Conservation (phyloP, 2,113 vertebrate species). For the Galeopterus variegatus region DNA sequence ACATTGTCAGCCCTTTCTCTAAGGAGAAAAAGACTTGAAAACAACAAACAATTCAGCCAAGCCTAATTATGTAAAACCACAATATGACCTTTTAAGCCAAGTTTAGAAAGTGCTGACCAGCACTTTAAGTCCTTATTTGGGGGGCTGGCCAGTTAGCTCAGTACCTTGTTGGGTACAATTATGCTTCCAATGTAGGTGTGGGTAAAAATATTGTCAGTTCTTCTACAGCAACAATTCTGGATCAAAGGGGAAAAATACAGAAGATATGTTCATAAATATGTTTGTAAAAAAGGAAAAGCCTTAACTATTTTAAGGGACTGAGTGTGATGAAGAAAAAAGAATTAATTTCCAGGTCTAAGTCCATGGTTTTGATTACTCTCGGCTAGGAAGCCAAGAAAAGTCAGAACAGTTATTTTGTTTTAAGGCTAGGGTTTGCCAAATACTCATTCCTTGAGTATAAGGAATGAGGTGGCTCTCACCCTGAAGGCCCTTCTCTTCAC, state of each 20-base stretch:
- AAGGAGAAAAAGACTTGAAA: slow-evolving; percentile 44
- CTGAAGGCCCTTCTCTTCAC: background rate
- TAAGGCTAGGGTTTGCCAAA: background rate
- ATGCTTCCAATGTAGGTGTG: slow-evolving; percentile 3
- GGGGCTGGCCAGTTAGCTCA: too few relatives aligned
- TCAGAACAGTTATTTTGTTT: background rate
- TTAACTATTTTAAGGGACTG: slow-evolving; percentile 23
- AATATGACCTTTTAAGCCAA: background rate
- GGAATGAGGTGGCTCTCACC: background rate
- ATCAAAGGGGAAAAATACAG: slow-evolving; percentile 17
- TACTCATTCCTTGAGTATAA: background rate
- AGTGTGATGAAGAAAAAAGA: background rate
- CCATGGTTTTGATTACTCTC: background rate
- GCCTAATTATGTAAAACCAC: slow-evolving; percentile 4
- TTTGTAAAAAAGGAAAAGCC: background rate
- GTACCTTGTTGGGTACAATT: background rate
- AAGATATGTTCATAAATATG: background rate
- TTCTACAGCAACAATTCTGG: slow-evolving; percentile 24
- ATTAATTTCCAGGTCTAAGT: slow-evolving; percentile 31
- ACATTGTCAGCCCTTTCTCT: background rate
- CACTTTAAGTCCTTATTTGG: slow-evolving; percentile 46
- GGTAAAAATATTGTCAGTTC: slow-evolving; percentile 30
- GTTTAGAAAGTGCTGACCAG: slow-evolving; percentile 46
- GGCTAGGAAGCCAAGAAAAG: background rate
- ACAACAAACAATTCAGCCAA: slow-evolving; percentile 9